phyloP scores from a whole-genome alignment of 2,797 vertebrate species.

The Perdix hodgsoniae region DNA sequence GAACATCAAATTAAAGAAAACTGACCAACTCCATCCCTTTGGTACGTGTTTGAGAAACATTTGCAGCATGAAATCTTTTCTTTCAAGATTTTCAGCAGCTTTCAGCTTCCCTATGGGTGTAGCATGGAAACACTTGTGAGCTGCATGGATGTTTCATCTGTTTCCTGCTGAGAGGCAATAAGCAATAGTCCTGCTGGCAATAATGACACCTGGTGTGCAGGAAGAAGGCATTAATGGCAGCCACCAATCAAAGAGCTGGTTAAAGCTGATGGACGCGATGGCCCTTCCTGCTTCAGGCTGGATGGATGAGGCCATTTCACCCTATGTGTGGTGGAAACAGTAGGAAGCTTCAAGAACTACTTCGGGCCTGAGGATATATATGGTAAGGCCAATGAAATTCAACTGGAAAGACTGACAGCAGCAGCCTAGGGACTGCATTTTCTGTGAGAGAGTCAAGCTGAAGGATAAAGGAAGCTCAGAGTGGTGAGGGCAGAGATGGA shows the following conservation, averaged over 20 bases:
- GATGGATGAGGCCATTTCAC: background rate
- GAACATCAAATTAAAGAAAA: background rate
- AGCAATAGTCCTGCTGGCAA: background rate
- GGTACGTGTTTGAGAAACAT: background rate
- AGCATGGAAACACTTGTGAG: background rate
- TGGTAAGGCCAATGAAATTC: background rate
- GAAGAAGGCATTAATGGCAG: background rate
- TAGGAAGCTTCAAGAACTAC: background rate
- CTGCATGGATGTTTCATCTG: background rate
- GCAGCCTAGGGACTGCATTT: background rate
- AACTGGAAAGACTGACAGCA: background rate
- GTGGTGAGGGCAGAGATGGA: background rate
- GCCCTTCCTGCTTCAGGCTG: background rate
- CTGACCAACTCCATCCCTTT: background rate
- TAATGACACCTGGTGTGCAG: background rate
- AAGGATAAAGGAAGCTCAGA: background rate
- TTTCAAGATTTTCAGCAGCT: background rate
- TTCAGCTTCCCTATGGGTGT: background rate
- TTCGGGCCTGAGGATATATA: fast-evolving
- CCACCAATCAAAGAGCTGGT: background rate
- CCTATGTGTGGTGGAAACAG: background rate
- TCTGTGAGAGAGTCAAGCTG: background rate
- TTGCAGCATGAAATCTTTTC: background rate
- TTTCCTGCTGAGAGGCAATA: background rate
- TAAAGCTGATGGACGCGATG: background rate